Conservation (phyloP, 2,888 invertebrate genomes). For the Trissolcus japonicus region DNA sequence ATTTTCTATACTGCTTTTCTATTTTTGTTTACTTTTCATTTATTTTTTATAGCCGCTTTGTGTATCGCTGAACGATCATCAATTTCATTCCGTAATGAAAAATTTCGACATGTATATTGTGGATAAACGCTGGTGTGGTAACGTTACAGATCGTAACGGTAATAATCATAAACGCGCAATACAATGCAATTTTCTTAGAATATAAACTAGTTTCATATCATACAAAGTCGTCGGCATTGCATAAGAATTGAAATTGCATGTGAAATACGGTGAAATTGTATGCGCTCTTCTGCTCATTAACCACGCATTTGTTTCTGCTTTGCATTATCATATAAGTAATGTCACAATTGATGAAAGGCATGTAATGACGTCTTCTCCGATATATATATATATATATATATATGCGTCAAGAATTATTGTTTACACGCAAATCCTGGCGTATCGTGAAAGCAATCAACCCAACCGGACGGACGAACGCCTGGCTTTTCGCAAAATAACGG, state of each 20-base stretch:
- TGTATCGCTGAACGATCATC: not conserved
- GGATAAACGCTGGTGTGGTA: slow-evolving; percentile 12
- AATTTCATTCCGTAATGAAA: not conserved
- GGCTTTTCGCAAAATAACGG: slow-evolving; percentile 2
- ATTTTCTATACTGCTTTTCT: too few species aligned
- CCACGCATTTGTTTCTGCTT: slow-evolving; percentile 14
- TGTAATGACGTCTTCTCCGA: too few species aligned
- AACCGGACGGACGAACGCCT: too few species aligned
- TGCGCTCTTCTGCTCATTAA: slow-evolving; percentile 18
- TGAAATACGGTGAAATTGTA: slow-evolving; percentile 18
- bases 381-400: too few species aligned
- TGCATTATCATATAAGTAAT: slow-evolving; percentile 4
- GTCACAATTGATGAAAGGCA: slow-evolving; percentile 6
- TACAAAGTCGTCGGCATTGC: slow-evolving; percentile 25
- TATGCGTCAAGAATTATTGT: not conserved
- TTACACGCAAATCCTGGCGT: too few species aligned
- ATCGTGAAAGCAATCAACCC: too few species aligned
- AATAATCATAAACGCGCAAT: slow-evolving; percentile 19
- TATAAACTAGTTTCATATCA: slow-evolving; percentile 27
- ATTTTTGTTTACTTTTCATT: not conserved
- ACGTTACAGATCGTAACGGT: slow-evolving; percentile 42
- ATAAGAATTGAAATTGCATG: slow-evolving; percentile 36
- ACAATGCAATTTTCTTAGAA: slow-evolving; percentile 32
- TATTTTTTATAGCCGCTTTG: too few species aligned
- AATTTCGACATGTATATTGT: slow-evolving; percentile 23